phyloP scores from a whole-genome alignment of 2,797 vertebrate species.

The Helarctos malayanus region DNA sequence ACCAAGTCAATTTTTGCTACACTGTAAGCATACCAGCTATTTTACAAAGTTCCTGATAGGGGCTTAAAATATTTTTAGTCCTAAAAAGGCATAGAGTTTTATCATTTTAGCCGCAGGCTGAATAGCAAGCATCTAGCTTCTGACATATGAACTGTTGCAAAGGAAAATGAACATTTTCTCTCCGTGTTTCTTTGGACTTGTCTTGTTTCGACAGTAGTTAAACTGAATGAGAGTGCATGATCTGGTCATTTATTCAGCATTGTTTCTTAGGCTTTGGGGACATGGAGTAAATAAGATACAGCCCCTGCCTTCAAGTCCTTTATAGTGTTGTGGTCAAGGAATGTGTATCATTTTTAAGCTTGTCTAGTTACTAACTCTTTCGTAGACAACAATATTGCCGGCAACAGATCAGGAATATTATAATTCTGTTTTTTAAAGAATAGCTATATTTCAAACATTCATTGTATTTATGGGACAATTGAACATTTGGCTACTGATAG shows the following conservation, averaged over 20 bases:
- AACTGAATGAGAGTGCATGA: background rate
- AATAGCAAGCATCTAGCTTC: background rate
- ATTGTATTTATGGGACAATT: background rate
- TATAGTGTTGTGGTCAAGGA: background rate
- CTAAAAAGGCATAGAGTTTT: slow-evolving; percentile 9
- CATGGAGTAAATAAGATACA: background rate
- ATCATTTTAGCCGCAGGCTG: slow-evolving; percentile 35
- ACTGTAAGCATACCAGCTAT: slow-evolving; percentile 1
- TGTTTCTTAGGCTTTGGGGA: background rate
- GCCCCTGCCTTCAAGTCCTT: background rate
- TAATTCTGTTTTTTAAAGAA: background rate
- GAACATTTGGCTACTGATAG: background rate
- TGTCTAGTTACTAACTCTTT: background rate
- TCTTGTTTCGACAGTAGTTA: slow-evolving; percentile 30
- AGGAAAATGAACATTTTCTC: slow-evolving; percentile 56
- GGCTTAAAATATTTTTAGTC: slow-evolving; percentile 67
- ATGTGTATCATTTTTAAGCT: background rate
- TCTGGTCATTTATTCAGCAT: slow-evolving; percentile 4
- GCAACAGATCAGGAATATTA: background rate
- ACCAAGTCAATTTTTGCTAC: slow-evolving; percentile 12
- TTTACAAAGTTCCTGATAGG: slow-evolving; percentile 59
- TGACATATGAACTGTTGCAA: slow-evolving; percentile 20
- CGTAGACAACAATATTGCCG: background rate
- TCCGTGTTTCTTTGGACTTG: background rate
- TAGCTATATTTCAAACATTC: background rate